phyloP scores from a whole-genome alignment of 2,113 vertebrate genomes.

The Strigops habroptila region DNA sequence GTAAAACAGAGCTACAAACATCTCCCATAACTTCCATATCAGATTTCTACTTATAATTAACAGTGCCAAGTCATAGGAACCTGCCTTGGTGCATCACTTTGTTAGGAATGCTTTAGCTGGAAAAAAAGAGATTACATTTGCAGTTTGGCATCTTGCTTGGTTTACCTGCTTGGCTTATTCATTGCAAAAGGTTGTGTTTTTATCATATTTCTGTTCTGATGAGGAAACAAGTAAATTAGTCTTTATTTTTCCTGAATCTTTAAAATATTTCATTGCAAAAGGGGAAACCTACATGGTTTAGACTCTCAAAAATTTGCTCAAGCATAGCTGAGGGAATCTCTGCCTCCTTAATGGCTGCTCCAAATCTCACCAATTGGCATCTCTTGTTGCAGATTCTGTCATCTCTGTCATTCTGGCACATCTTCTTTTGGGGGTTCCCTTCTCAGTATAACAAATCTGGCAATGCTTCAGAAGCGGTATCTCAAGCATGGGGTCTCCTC shows the following conservation, averaged over 20 bases:
- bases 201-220: not conserved
- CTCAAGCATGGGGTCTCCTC: not conserved
- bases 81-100: not conserved
- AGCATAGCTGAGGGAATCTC: not conserved
- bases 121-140: not conserved
- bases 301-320: not conserved
- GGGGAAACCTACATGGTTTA: not conserved
- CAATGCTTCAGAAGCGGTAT: not conserved
- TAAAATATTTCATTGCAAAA: not conserved
- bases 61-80: not conserved
- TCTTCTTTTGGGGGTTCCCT: not conserved
- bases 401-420: accelerated
- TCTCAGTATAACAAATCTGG: not conserved
- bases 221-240: not conserved
- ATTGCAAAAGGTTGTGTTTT: not conserved
- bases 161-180: not conserved
- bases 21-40: not conserved
- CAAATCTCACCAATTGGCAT: not conserved
- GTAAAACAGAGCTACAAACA: not conserved
- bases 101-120: not conserved
- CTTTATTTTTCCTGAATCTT: not conserved
- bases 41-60: not conserved
- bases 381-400: not conserved
- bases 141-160: not conserved
- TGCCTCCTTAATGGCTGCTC: not conserved